Conservation (phyloP, 2,113 vertebrate genomes). For the Mus musculus region GRCm39 chr4:132584501-132585000, state of each 20-base stretch:
- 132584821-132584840: neutral
- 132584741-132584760: neutral
- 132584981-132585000: neutral
- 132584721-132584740: slow-evolving; percentile 40
- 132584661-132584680: slow-evolving; percentile 97
- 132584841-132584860: neutral
- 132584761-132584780: neutral
- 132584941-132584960: neutral
- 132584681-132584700: slow-evolving; percentile 97
- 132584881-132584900: neutral
- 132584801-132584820: neutral
- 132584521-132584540: neutral
- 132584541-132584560: neutral
- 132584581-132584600: neutral
- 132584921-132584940: neutral
- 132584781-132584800: neutral
- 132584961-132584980: neutral
- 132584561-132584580: neutral
- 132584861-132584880: neutral
- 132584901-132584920: neutral
- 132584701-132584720: slow-evolving; percentile 28
- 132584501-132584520: slow-evolving; percentile 25
- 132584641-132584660: slow-evolving; percentile 94
- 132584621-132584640: slow-evolving; percentile 96
- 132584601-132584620: slow-evolving; percentile 93